Evolutionary conservation across 2,113 vertebrate genomes (phyloP).

Genomic region (Parus major): DNA sequence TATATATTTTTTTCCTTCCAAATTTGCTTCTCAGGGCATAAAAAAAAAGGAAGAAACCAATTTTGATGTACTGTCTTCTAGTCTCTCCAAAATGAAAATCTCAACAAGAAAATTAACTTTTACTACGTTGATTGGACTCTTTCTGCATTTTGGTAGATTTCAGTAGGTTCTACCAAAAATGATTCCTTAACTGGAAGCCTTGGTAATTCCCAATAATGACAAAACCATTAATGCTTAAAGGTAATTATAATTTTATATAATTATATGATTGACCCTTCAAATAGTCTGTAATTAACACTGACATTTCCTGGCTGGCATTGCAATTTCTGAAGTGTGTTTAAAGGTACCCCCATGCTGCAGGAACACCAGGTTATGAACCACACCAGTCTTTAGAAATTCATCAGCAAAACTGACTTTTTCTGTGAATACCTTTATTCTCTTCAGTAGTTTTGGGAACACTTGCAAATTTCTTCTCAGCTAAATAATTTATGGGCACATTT

Average conservation of each 20-base stretch:
- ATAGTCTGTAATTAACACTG: neutral
- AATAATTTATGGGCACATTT: neutral
- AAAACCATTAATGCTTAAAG: neutral
- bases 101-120: neutral
- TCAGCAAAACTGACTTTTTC: neutral
- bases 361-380: neutral
- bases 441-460: neutral
- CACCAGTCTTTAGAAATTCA: neutral
- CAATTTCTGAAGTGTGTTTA: neutral
- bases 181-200: neutral
- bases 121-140: rapidly evolving
- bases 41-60: neutral
- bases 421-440: neutral
- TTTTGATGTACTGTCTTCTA: neutral
- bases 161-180: neutral
- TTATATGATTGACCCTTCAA: neutral
- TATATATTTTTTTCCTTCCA: neutral
- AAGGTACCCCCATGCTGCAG: neutral
- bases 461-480: neutral
- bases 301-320: neutral
- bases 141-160: neutral
- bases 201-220: neutral
- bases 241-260: neutral
- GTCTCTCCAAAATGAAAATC: neutral
- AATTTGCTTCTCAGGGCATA: neutral